Base-by-base conservation (phyloP, 2,797 vertebrate species). In the Anolis apletophallus region DNA sequence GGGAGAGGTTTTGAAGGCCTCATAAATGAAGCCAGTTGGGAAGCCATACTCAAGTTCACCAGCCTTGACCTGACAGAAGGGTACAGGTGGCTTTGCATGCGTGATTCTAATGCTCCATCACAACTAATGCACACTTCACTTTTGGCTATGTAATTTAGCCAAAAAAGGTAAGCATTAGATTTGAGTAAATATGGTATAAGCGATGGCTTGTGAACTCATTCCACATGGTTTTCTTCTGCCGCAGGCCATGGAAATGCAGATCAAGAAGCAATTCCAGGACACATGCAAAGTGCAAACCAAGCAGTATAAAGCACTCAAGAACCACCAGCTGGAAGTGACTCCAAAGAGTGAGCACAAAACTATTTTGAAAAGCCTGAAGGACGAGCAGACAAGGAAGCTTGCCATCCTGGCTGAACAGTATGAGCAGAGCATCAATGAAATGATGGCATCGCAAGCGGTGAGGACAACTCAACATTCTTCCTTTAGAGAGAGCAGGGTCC, bases 261-360 rank as follows among this genome's bases (percentile, higher is more conserved):
- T 99, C 93, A 99, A 99, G 96, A 99, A 99, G 96, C 98, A 99
- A 97, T 99, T 99, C 96, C 99, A 99, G 97, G 99, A 99, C 94
- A 99, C 98, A n/a, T 99, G 98, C 96, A 99, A 99, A 97, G 99
- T 99, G 92, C 99, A 99, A 96, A 99, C 98, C 85, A 99, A 99
- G 97, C 99, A 99, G 97, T 99, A 99, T 96, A 99, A 99, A 96
- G 99, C 99, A 90, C 97, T 99, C 94, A 98, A 98, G 97, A 99
- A 99, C 97, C 99, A 99, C 97, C 98, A 99, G 97, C 98, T 99
- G 97, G 99, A 99, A 97, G 97, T 99, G 93, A 98, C 98, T 95
- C 98, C 98, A 96, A 99, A 99, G 97, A 97, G 98, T 91, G 99
- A 99, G 97, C 98, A 99, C 98, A 99, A 99, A 97, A 97, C 97